Evolutionary conservation across 2,888 invertebrate genomes (phyloP), one percentile per base, ranked within the genome.

Genomic region (Cabera pusaria): DNA sequence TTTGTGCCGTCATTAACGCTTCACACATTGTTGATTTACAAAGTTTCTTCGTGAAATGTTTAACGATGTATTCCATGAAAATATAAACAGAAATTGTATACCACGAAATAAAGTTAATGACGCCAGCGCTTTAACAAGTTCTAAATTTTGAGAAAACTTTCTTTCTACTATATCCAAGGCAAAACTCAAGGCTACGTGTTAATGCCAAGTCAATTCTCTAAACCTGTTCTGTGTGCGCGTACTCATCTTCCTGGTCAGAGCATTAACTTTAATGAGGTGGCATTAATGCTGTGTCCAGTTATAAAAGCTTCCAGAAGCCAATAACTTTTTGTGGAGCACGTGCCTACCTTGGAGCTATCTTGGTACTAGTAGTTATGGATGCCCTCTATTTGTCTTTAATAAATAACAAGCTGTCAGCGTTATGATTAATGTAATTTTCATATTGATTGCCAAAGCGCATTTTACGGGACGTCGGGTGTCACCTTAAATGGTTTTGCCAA

Each of bases 381-480:
- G 69, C 57, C 72, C 77, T 72, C 68, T 65, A 76, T 71, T 70
- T 71, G 72, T 73, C 66, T 64, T 57, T 53, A 50, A 56, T 64
- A 67, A 68, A 73, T 70, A 65, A 66, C 64, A 54, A 56, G 54
- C 59, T 62, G 65, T 66, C 72, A 68, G 61, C 53, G 50, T 67
- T 78, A 72, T 76, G 72, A 80, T 76, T 74, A 72, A 77, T 72
- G 56, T 43, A 53, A 63, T 64, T 64, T 64, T 59, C 59, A 64
- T 64, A 64, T 49, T 36, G 49, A 55, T 59, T 72, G 79, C 75
- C 78, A 77, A 70, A 63, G 49, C 61, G 58, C 60, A 59, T 58
- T 36, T 36, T 42, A 57, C 50, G 52, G 51, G 56, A 53, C 56
- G 55, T 65, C 53, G 52, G 47, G 36, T 68, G 64, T 55, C 64